These are phyloP conservation scores for Melipona bicolor DNA, from an alignment of 2,888 invertebrate genomes.

Conservation along the genomic window DNA sequence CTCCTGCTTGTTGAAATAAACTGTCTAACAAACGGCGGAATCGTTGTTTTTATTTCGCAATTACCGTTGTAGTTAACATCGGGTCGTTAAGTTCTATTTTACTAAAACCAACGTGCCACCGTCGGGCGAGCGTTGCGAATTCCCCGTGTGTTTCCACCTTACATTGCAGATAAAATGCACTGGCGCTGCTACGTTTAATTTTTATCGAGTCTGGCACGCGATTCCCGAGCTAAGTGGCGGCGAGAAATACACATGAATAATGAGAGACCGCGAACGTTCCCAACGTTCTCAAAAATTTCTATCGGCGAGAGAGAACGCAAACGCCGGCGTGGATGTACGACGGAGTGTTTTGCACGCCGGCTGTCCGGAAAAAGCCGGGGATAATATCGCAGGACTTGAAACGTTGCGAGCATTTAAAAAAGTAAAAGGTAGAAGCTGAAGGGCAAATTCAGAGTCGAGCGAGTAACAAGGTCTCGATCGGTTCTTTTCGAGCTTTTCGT, in stretches of 20 bases:
- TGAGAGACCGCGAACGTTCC: constrained; percentile 23
- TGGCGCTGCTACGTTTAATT: constrained; percentile 16
- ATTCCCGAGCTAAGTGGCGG: constrained; percentile 13
- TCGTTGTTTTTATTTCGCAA: constrained; percentile 14
- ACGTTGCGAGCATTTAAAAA: not conserved
- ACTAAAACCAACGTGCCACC: not conserved
- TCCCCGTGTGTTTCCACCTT: constrained; percentile 9
- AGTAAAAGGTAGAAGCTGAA: not conserved
- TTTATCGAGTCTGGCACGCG: constrained; percentile 34
- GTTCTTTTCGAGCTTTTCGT: not conserved
- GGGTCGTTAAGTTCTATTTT: not conserved
- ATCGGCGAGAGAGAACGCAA: not conserved
- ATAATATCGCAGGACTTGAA: not conserved
- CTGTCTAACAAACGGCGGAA: constrained; percentile 7
- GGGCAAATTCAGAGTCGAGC: not conserved
- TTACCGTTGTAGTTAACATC: constrained; percentile 15
- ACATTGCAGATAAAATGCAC: constrained; percentile 16
- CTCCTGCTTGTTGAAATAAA: not conserved
- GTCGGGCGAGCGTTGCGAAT: not conserved
- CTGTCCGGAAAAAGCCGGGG: not conserved
- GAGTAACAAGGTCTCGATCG: not conserved
- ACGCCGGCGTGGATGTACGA: not conserved
- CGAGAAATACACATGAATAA: constrained; percentile 33
- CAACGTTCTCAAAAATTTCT: constrained; percentile 5
- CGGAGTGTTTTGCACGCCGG: not conserved